Percentiles rank a stretch among this genome's conserved stretches.
Evolutionary conservation across 2,888 invertebrate genomes (phyloP).

Genomic region (Caenorhabditis japonica): DNA sequence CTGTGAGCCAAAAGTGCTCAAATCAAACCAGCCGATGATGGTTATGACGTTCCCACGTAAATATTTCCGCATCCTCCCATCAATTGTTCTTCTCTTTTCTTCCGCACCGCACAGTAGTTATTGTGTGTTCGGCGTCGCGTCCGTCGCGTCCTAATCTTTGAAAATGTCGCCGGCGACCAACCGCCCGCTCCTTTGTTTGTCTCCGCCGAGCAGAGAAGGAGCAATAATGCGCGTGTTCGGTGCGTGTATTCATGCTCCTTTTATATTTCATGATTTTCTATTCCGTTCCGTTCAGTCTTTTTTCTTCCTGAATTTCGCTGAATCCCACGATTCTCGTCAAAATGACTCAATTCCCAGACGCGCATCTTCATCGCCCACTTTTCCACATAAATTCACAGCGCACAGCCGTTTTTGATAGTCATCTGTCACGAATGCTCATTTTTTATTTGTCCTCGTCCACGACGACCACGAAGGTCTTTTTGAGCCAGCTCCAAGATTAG

Average conservation of each 20-base stretch:
- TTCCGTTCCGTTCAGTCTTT: background rate
- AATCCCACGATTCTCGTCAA: background rate
- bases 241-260: slow-evolving; percentile 16
- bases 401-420: slow-evolving; percentile 30
- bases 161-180: slow-evolving; percentile 13
- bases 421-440: slow-evolving; percentile 26
- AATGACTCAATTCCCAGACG: slow-evolving; percentile 17
- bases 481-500: background rate
- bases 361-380: background rate
- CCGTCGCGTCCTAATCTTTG: slow-evolving; percentile 31
- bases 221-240: slow-evolving; percentile 40
- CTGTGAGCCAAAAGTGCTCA: too few species aligned
- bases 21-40: too few species aligned
- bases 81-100: slow-evolving; percentile 10
- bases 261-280: background rate
- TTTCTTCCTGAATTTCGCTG: background rate
- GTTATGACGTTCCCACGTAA: slow-evolving; percentile 1
- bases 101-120: slow-evolving; percentile 31
- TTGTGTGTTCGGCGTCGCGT: slow-evolving; percentile 20
- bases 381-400: slow-evolving; percentile 10
- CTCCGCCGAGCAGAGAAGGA: slow-evolving; percentile 1
- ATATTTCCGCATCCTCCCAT: slow-evolving; percentile 4
- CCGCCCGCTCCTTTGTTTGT: slow-evolving; percentile 42
- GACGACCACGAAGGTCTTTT: too few species aligned
- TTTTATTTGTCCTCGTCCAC: too few species aligned